A percentile compares a stretch with the other conserved stretches of the same genome.
Conservation (phyloP, 2,888 invertebrate species). For the Platerodrilus igneus region DNA sequence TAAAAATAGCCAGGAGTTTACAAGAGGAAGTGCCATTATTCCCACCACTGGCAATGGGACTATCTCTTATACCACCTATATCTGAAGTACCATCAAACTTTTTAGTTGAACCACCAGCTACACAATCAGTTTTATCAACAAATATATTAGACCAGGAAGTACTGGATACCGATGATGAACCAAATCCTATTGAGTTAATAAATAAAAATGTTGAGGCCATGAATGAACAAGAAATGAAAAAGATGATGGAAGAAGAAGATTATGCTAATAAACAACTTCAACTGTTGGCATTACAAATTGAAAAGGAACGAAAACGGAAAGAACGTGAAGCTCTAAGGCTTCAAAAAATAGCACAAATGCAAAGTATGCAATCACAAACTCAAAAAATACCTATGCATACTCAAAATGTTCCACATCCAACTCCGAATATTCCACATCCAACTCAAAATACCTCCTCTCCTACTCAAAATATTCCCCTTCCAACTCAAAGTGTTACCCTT, state of each 20-base stretch:
- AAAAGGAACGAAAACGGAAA: conserved; percentile 54
- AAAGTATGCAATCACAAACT: conserved; percentile 4
- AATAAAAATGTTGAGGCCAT: conserved; percentile 47
- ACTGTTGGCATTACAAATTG: conserved; percentile 49
- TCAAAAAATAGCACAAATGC: conserved; percentile 23
- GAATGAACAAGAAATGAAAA: conserved; percentile 44
- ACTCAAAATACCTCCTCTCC: too few species aligned
- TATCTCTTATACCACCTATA: conserved; percentile 10
- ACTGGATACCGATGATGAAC: conserved; percentile 34
- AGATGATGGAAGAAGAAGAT: conserved; percentile 61
- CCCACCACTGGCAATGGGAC: conserved; percentile 4
- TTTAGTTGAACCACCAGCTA: conserved; percentile 9
- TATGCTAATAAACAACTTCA: conserved; percentile 55
- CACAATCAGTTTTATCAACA: conserved; percentile 8
- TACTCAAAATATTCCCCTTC: too few species aligned
- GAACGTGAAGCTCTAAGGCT: conserved; percentile 50
- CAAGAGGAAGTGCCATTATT: conserved; percentile 13
- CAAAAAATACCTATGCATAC: too few species aligned
- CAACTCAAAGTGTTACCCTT: too few species aligned
- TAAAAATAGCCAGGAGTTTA: conserved; percentile 28
- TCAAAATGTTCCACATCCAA: too few species aligned
- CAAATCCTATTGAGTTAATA: conserved; percentile 47
- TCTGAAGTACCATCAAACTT: conserved; percentile 33
- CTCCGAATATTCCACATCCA: too few species aligned
- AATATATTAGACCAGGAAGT: conserved; percentile 14